Conservation (phyloP, 2,113 vertebrate genomes). For the Ictidomys tridecemlineatus region DNA sequence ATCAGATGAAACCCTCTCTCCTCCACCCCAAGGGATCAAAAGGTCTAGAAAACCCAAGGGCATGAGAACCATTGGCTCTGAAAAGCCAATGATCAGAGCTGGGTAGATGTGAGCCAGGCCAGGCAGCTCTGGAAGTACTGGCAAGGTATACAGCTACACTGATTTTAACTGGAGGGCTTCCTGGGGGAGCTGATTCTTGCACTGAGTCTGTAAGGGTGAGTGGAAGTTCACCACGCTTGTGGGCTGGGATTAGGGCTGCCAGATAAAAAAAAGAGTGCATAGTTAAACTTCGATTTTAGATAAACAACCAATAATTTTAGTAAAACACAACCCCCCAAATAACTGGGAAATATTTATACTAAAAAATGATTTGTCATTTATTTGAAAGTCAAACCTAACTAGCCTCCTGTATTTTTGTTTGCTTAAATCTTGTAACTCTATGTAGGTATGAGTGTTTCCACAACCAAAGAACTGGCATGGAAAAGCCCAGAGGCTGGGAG, state of each 20-base stretch:
- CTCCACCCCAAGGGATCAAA: background rate
- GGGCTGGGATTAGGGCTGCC: background rate
- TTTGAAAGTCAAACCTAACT: background rate
- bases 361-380: background rate
- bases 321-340: background rate
- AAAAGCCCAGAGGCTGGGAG: background rate
- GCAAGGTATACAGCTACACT: background rate
- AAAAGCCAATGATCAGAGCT: background rate
- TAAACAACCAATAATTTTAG: background rate
- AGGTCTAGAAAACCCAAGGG: background rate
- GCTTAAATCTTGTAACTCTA: background rate
- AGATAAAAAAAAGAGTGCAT: background rate
- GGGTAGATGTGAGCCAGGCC: background rate
- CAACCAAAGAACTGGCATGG: background rate
- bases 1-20: background rate
- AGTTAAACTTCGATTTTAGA: background rate
- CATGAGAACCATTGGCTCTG: background rate
- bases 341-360: background rate
- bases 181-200: background rate
- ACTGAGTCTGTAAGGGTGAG: background rate
- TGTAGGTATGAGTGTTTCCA: background rate
- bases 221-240: background rate
- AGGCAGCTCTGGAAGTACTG: fast-evolving
- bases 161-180: background rate
- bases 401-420: background rate